Evolutionary conservation across 92 coral and sea anemone genomes (phyloP).

Genomic region (Siderastrea siderea): DNA sequence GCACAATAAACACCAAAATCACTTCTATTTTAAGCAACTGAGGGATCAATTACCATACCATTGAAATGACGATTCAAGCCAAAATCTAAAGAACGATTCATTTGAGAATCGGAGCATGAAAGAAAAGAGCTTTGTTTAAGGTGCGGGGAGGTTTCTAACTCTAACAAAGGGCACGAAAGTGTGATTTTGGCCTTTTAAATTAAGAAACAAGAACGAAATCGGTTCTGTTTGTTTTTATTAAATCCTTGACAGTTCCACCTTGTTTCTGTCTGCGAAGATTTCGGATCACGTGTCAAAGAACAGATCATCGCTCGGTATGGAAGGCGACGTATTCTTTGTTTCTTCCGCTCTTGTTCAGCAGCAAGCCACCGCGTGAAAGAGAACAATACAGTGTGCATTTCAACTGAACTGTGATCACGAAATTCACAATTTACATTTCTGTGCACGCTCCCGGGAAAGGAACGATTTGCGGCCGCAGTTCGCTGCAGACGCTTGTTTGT

Average conservation of each 20-base stretch:
- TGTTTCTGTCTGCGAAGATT: conserved; percentile 40
- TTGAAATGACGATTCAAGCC: conserved; percentile 30
- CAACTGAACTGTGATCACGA: conserved; percentile 12
- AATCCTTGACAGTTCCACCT: conserved; percentile 15
- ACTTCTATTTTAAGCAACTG: conserved; percentile 68
- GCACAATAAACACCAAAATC: conserved; percentile 45
- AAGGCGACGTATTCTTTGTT: conserved; percentile 6
- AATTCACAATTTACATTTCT: conserved; percentile 34
- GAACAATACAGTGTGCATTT: conserved; percentile 16
- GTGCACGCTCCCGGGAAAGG: conserved; percentile 24
- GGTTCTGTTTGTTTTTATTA: conserved; percentile 41
- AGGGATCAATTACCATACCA: conserved; percentile 68
- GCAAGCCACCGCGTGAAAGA: conserved; percentile 30
- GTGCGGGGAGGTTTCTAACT: conserved; percentile 11
- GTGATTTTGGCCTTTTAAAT: background rate
- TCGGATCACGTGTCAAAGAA: conserved; percentile 42
- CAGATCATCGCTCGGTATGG: conserved; percentile 51
- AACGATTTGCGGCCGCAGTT: background rate
- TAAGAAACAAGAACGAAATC: background rate
- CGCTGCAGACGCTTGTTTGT: conserved; percentile 58
- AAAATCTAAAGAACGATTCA: conserved; percentile 8
- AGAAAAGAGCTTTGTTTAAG: conserved; percentile 15
- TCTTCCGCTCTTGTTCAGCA: conserved; percentile 16
- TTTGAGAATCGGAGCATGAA: conserved; percentile 26
- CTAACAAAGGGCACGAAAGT: conserved; percentile 1